A percentile compares a stretch with the other conserved stretches of the same genome.
These are phyloP conservation scores for Drosophila lutescens DNA, from an alignment of 2,888 invertebrate genomes.

Conservation along the genomic window DNA sequence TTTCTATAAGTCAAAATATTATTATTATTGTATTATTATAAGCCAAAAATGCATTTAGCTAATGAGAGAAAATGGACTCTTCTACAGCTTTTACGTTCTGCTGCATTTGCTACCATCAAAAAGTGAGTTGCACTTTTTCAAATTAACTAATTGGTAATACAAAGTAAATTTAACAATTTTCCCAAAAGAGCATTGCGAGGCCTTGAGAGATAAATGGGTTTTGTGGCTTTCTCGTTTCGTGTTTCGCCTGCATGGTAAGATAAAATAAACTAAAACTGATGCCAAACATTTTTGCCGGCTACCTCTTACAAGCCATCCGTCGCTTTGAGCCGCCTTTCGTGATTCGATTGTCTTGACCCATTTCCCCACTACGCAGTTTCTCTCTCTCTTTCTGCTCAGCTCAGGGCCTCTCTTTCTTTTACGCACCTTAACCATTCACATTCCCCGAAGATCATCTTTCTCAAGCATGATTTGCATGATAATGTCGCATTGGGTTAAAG, in stretches of 20 bases:
- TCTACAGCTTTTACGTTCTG: neutral
- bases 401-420: conserved; percentile 22
- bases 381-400: conserved; percentile 5
- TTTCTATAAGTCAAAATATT: neutral
- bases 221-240: conserved; percentile 34
- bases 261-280: conserved; percentile 13
- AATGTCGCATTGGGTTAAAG: conserved; percentile 29
- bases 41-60: neutral
- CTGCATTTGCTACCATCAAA: conserved; percentile 14
- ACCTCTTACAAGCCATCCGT: conserved; percentile 55
- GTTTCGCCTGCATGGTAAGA: conserved; percentile 15
- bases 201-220: conserved; percentile 12
- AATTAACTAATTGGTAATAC: conserved; percentile 22
- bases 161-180: conserved; percentile 24
- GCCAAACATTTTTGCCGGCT: conserved; percentile 65
- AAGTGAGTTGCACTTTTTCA: conserved; percentile 26
- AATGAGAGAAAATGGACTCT: conserved; percentile 22
- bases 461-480: conserved; percentile 59
- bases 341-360: conserved; percentile 68
- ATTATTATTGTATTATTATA: too few relatives aligned
- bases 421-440: conserved; percentile 47
- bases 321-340: conserved; percentile 32
- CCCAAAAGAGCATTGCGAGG: conserved; percentile 38
- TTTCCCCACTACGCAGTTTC: conserved; percentile 47
- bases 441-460: conserved; percentile 42